Evolutionary conservation across 2,113 vertebrate species (phyloP), one percentile per base, ranked within the genome.

Genomic region (Ceyx cyanopectus): DNA sequence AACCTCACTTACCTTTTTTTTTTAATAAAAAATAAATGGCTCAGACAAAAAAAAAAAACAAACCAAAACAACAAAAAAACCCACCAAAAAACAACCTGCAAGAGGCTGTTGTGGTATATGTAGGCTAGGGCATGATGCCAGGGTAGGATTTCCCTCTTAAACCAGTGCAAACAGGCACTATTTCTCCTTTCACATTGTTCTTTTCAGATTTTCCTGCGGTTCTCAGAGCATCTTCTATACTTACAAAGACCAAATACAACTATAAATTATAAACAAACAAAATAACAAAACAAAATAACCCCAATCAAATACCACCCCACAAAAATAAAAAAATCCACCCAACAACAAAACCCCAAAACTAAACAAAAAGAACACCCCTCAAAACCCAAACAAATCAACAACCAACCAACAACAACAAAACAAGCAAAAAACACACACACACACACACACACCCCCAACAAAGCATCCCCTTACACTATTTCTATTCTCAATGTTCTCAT

Each of bases 61-160:
- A 37, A 46, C 17, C 17, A 18, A 46, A 46, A 9, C 18, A 37
- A 48, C 6, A 48, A 48, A 46, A 46, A 21, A 18, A 46, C 5
- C 18, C 45, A 9, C 30, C 54, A 12, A 16, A 30, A 72, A 26
- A 43, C 9, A 24, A 46, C 2, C 23, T 5, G 10, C 24, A 83
- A 6, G 0, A 24, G 5, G 40, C 18, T 37, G 26, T 24, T 37
- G 8, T 0, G 18, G 21, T 17, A 20, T 4, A 14, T 4, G 9
- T 3, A 50, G 46, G 32, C 29, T 7, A 53, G n/a, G 10, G 21
- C 14, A 7, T 2, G 22, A n/a, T 3, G 17, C 1, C 9, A 2
- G 10, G 6, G 17, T 12, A 60, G 24, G 37, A 11, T 21, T 51
- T 62, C 50, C 37, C 34, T 5, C 0, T 8, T 17, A 48, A 54